Evolutionary conservation across 2,888 invertebrate genomes (phyloP).

Genomic region (Tachystola acroxantha): DNA sequence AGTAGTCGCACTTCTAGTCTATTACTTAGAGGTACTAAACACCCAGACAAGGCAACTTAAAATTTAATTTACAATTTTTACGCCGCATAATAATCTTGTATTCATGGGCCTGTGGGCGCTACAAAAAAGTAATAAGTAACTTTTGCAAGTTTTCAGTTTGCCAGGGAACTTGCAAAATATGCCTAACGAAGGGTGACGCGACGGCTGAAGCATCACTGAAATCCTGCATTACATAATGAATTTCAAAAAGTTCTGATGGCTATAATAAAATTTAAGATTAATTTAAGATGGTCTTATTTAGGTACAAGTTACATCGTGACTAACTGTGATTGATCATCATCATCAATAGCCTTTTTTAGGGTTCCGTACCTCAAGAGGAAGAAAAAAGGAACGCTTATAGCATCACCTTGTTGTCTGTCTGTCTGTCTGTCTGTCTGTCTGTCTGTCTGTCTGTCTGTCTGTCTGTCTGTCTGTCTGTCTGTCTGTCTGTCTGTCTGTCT

Average conservation of each 20-base stretch:
- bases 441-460: conserved; percentile 5
- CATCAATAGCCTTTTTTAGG: no score
- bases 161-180: conserved; percentile 6
- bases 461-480: conserved; percentile 5
- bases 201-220: neutral
- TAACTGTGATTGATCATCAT: no score
- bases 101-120: conserved; percentile 2
- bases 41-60: neutral
- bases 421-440: conserved; percentile 5
- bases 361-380: no score
- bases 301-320: no score
- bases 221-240: neutral
- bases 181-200: conserved; percentile 10
- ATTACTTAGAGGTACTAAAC: no score
- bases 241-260: no score
- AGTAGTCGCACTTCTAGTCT: no score
- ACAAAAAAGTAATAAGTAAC: conserved; percentile 9
- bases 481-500: conserved; percentile 3
- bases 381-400: no score
- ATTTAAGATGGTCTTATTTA: no score
- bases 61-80: conserved; percentile 2
- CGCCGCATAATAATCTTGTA: conserved; percentile 5
- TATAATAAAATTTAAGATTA: no score
- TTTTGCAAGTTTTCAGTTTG: conserved; percentile 8
- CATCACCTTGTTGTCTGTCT: conserved; percentile 1